These are phyloP conservation scores for Zeus faber DNA, from an alignment of 2,113 vertebrate genomes.

Conservation along the genomic window DNA sequence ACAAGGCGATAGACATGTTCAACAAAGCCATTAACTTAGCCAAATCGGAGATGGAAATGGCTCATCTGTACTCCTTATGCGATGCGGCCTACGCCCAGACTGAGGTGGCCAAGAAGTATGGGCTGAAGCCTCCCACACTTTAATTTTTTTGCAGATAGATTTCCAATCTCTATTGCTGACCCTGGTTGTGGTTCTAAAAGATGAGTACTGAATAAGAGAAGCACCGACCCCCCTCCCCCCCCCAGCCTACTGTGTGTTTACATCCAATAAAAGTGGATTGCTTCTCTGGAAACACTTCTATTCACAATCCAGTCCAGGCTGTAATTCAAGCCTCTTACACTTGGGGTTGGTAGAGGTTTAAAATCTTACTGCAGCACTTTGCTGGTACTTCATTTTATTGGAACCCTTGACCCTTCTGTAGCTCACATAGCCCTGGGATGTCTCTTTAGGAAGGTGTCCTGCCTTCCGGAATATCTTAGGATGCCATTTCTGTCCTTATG, in stretches of 20 bases:
- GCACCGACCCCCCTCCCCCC: too few relatives aligned
- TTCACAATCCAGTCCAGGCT: slow-evolving; percentile 9
- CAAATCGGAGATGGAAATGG: slow-evolving; percentile 99
- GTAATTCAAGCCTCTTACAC: slow-evolving; percentile 6
- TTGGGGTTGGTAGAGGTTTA: slow-evolving; percentile 1
- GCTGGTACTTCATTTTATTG: slow-evolving; percentile 14
- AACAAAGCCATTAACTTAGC: slow-evolving; percentile 98
- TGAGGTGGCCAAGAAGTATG: slow-evolving; percentile 97
- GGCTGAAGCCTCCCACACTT: slow-evolving; percentile 96
- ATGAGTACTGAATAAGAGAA: slow-evolving; percentile 25
- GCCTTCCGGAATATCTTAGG: too few relatives aligned
- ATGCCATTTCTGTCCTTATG: too few relatives aligned
- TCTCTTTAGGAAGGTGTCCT: background rate
- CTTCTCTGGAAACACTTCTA: slow-evolving; percentile 19
- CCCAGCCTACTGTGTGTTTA: too few relatives aligned
- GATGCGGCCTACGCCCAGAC: slow-evolving; percentile 98
- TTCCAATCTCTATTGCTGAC: slow-evolving; percentile 39
- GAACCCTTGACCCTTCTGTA: slow-evolving; percentile 14
- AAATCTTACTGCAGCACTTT: slow-evolving; percentile 4
- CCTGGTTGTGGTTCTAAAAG: slow-evolving; percentile 43
- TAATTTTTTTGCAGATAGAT: slow-evolving; percentile 66
- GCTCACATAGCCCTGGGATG: slow-evolving; percentile 5
- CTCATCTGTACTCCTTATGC: slow-evolving; percentile 96
- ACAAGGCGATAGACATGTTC: slow-evolving; percentile 99
- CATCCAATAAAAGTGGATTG: slow-evolving; percentile 31